phyloP scores from a whole-genome alignment of 2,113 vertebrate species.

The Arvicanthis niloticus region DNA sequence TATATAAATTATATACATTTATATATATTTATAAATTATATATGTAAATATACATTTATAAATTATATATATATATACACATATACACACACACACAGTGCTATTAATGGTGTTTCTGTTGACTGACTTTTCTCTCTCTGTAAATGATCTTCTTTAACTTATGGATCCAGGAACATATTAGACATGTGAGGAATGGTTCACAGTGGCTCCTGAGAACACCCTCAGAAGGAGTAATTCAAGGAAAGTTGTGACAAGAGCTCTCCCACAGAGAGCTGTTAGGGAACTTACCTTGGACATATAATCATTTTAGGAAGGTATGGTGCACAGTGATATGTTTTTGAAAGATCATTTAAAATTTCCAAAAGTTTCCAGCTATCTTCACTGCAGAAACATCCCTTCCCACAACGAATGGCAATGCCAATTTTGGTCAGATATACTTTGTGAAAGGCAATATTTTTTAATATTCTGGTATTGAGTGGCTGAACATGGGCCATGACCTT shows the following conservation, averaged over 20 bases:
- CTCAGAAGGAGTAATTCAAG: neutral
- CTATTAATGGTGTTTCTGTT: neutral
- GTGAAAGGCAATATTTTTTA: neutral
- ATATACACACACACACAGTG: neutral
- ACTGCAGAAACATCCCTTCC: neutral
- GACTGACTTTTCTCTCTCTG: neutral
- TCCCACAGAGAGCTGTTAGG: neutral
- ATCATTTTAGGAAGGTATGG: neutral
- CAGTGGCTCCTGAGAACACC: neutral
- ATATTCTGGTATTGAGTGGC: neutral
- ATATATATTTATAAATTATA: no score
- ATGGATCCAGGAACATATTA: neutral
- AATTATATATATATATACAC: neutral
- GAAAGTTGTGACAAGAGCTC: neutral
- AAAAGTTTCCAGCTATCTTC: neutral
- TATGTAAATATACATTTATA: neutral
- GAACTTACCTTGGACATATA: neutral
- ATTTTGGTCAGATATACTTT: neutral
- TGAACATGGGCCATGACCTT: neutral
- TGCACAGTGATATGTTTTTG: neutral
- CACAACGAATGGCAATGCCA: neutral
- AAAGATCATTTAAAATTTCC: conserved; percentile 21
- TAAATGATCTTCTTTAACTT: neutral
- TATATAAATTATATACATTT: no score
- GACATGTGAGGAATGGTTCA: neutral